Evolutionary conservation across 1,140 invertebrate genomes (phyloP).

Genomic region (Conus betulinus): DNA sequence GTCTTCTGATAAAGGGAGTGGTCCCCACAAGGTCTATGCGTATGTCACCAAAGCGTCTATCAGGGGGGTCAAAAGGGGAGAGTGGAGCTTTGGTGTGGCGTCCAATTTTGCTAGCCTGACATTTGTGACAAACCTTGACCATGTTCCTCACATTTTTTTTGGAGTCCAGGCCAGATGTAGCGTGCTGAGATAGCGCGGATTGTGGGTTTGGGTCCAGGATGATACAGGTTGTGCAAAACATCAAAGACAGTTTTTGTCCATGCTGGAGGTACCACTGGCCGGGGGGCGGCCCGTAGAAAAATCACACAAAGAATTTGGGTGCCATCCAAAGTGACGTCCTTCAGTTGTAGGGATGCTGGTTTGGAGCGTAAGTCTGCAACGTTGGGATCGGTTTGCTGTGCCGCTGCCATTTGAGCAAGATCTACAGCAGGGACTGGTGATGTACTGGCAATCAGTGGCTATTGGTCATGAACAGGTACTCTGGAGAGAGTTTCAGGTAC

Average conservation of each 20-base stretch:
- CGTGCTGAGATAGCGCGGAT: conserved; percentile 13
- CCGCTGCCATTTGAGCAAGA: too few species aligned
- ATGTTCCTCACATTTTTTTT: background rate
- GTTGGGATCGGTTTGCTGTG: too few species aligned
- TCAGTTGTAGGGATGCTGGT: too few species aligned
- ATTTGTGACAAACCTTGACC: background rate
- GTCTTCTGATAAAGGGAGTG: conserved; percentile 69
- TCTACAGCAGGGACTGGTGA: too few species aligned
- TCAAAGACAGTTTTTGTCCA: background rate
- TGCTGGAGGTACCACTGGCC: too few species aligned
- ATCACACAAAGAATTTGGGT: too few species aligned
- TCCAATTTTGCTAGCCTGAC: background rate
- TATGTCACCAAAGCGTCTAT: conserved; percentile 60
- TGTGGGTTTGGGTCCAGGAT: conserved; percentile 9
- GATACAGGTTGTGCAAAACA: background rate
- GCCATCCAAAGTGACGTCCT: too few species aligned
- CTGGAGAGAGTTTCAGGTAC: too few species aligned
- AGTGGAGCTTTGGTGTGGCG: conserved; percentile 1
- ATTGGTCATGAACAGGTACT: too few species aligned
- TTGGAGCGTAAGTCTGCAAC: too few species aligned
- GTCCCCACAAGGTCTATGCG: conserved; percentile 78
- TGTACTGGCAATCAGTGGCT: too few species aligned
- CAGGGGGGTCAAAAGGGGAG: background rate
- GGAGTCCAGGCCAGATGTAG: conserved; percentile 25
- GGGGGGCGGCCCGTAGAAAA: too few species aligned